A percentile compares a stretch with the other conserved stretches of the same genome.
Evolutionary conservation across 2,888 invertebrate species (phyloP).

Genomic region (Rhagophthalmus giganteus): DNA sequence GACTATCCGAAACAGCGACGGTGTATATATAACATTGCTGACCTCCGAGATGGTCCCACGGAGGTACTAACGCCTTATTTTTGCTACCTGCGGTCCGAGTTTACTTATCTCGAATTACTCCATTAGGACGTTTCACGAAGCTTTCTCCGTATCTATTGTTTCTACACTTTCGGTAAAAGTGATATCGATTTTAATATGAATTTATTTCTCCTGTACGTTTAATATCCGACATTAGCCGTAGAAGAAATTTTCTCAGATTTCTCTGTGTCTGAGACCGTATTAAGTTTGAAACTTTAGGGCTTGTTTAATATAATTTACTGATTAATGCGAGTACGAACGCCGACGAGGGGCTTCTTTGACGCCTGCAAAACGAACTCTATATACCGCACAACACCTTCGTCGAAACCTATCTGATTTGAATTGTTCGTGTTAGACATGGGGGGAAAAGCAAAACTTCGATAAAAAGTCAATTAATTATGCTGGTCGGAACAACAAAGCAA

Average conservation of each 20-base stretch:
- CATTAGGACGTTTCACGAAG: slow-evolving; percentile 14
- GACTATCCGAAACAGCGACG: slow-evolving; percentile 12
- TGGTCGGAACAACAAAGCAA: slow-evolving; percentile 21
- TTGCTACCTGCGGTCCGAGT: slow-evolving; percentile 18
- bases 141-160: too few relatives aligned
- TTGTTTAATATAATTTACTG: slow-evolving; percentile 25
- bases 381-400: slow-evolving; percentile 34
- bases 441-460: slow-evolving; percentile 4
- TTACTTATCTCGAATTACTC: slow-evolving; percentile 17
- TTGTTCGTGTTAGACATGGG: slow-evolving; percentile 1
- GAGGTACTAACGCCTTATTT: slow-evolving; percentile 17
- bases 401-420: slow-evolving; percentile 13
- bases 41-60: slow-evolving; percentile 15
- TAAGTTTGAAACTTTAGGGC: slow-evolving; percentile 24
- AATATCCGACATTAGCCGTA: background rate
- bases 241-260: background rate
- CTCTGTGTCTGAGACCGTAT: slow-evolving; percentile 14
- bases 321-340: slow-evolving; percentile 16
- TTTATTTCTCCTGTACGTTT: background rate
- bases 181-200: too few relatives aligned
- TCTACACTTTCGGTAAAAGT: too few relatives aligned
- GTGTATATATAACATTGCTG: slow-evolving; percentile 13
- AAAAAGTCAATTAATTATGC: slow-evolving; percentile 27
- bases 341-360: slow-evolving; percentile 37
- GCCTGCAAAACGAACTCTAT: slow-evolving; percentile 33